Conservation (phyloP, 2,888 invertebrate species). For the Eudasyphora cyanicolor region DNA sequence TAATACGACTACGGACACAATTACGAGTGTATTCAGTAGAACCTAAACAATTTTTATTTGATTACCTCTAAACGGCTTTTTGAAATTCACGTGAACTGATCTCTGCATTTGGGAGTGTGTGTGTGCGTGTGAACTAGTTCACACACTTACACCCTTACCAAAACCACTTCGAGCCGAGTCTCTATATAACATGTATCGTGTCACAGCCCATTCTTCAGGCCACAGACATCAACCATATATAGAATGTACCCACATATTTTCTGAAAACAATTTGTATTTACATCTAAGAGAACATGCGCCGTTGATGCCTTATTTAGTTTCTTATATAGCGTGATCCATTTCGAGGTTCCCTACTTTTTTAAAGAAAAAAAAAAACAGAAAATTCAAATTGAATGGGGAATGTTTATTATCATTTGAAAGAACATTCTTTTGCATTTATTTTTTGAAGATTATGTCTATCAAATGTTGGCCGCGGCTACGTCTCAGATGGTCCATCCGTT, state of each 20-base stretch:
- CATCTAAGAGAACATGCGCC: conserved; percentile 38
- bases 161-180: background rate
- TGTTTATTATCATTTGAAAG: too few relatives aligned
- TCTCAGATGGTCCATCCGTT: too few relatives aligned
- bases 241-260: conserved; percentile 48
- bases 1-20: background rate
- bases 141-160: background rate
- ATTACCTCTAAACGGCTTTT: background rate
- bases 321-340: too few relatives aligned
- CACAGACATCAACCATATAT: conserved; percentile 1
- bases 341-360: too few relatives aligned
- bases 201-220: too few relatives aligned
- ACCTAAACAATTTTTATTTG: conserved; percentile 2
- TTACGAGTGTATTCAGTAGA: background rate
- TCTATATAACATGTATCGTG: background rate
- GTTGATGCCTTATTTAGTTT: conserved; percentile 34
- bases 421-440: too few relatives aligned
- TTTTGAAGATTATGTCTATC: too few relatives aligned
- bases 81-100: background rate
- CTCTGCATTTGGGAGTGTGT: background rate
- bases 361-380: too few relatives aligned
- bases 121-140: background rate
- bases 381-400: too few relatives aligned
- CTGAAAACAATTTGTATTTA: conserved; percentile 42
- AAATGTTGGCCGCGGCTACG: too few relatives aligned